phyloP scores from a whole-genome alignment of 2,888 invertebrate species.

The Phalera bucephala region DNA sequence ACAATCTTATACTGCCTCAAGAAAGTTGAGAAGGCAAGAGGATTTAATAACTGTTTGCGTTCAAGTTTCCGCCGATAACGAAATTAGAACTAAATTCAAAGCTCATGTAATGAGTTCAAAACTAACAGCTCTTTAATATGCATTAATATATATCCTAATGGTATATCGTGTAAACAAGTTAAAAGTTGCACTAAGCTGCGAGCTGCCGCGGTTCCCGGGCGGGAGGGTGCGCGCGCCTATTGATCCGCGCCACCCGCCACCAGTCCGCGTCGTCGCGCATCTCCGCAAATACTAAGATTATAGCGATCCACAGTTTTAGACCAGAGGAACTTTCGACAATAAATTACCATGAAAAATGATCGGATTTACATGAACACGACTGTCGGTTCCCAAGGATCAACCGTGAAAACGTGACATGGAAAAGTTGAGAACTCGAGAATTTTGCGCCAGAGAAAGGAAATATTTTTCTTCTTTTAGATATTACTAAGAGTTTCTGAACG shows the following conservation, averaged over 20 bases:
- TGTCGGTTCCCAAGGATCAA: not conserved
- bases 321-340: constrained; percentile 4
- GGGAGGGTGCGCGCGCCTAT: constrained; percentile 73
- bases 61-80: too few relatives aligned
- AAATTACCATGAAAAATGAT: constrained; percentile 6
- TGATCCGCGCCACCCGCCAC: constrained; percentile 51
- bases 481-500: too few relatives aligned
- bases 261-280: constrained; percentile 46
- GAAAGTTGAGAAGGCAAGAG: too few relatives aligned
- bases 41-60: too few relatives aligned
- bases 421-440: too few relatives aligned
- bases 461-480: too few relatives aligned
- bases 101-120: too few relatives aligned
- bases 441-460: too few relatives aligned
- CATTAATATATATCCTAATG: constrained; percentile 19
- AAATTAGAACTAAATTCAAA: too few relatives aligned
- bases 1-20: too few relatives aligned
- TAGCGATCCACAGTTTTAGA: constrained; percentile 16
- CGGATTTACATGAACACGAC: not conserved
- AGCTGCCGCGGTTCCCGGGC: constrained; percentile 18
- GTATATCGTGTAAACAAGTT: constrained; percentile 49
- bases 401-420: too few relatives aligned
- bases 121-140: not conserved
- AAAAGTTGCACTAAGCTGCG: constrained; percentile 43
- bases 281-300: constrained; percentile 39